These are phyloP conservation scores for Ladona fulva DNA, from an alignment of 1,140 invertebrate genomes.

Conservation along the genomic window DNA sequence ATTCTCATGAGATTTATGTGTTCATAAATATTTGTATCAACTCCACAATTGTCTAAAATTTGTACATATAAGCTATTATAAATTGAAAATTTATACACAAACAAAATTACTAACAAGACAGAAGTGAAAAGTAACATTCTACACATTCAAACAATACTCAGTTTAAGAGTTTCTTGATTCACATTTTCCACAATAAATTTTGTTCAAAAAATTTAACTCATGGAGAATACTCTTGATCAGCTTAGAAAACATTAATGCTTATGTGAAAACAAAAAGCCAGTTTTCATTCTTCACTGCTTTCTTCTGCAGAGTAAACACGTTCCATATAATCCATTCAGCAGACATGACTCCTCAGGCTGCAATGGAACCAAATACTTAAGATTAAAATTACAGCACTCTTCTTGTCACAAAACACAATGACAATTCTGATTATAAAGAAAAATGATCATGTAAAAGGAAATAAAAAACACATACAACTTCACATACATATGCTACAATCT, in stretches of 20 bases:
- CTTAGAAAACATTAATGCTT: not conserved
- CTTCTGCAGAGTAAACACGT: not conserved
- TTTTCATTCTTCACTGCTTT: not conserved
- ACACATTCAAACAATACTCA: too few relatives aligned
- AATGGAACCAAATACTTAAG: not conserved
- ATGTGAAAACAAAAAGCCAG: not conserved
- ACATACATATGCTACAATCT: not conserved
- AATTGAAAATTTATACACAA: not conserved
- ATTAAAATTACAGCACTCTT: not conserved
- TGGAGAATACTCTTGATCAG: not conserved
- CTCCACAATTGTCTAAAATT: not conserved
- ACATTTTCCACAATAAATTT: too few relatives aligned
- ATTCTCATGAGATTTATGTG: not conserved
- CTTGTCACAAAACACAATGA: not conserved
- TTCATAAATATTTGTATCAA: slow-evolving; percentile 1
- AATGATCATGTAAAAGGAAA: not conserved
- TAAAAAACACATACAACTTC: not conserved
- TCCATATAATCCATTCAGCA: not conserved
- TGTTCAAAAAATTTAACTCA: too few relatives aligned
- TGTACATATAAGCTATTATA: not conserved
- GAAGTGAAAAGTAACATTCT: not conserved
- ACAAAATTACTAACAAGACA: not conserved
- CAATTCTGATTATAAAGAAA: too few relatives aligned
- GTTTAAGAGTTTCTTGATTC: too few relatives aligned
- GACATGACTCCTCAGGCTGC: not conserved